Evolutionary conservation across 2,888 invertebrate genomes (phyloP).

Genomic region (Proisotoma minuta): DNA sequence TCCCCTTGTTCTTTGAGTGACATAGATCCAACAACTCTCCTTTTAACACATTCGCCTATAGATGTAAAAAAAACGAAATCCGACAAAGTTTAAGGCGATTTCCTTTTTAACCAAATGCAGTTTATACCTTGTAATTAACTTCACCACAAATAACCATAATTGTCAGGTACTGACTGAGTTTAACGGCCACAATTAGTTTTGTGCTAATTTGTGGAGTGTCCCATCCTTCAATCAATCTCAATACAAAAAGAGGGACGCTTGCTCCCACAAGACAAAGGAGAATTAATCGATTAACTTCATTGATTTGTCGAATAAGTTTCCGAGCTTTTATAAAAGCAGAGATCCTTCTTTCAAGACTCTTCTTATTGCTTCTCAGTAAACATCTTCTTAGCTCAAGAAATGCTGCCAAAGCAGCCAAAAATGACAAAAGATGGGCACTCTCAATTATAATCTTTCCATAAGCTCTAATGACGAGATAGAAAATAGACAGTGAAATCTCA

Average conservation of each 20-base stretch:
- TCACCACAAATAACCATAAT: neutral
- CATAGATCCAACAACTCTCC: no score
- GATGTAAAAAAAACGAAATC: no score
- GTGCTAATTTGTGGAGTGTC: neutral
- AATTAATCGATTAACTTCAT: neutral
- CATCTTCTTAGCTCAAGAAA: no score
- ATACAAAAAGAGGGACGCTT: neutral
- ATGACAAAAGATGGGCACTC: neutral
- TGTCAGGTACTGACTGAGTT: neutral
- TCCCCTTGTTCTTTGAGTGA: no score
- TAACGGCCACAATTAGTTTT: neutral
- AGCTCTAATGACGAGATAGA: neutral
- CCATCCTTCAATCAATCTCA: neutral
- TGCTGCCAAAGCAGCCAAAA: neutral
- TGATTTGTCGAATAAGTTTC: no score
- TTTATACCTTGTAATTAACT: neutral
- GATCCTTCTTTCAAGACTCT: no score
- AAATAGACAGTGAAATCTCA: neutral
- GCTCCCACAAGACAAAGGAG: neutral
- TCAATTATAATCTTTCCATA: neutral
- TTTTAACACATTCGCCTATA: no score
- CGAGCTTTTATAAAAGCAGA: no score
- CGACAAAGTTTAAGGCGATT: no score
- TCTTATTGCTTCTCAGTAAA: no score
- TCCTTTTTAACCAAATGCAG: no score